phyloP scores from a whole-genome alignment of 2,888 invertebrate species.

The Xylota segnis region DNA sequence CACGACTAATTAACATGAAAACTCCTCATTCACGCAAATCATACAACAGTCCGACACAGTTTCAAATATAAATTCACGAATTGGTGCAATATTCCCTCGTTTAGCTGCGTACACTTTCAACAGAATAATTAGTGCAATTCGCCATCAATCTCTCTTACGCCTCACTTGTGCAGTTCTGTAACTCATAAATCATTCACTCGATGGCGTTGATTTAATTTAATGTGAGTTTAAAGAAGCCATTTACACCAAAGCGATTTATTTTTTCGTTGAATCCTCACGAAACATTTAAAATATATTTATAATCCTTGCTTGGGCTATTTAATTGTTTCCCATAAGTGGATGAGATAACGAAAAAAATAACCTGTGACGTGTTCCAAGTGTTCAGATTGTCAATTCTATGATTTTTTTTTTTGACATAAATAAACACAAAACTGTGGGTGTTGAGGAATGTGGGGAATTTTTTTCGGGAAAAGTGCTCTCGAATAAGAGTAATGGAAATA shows the following conservation, averaged over 20 bases:
- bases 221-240: conserved; percentile 65
- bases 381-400: conserved; percentile 40
- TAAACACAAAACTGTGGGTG: conserved; percentile 43
- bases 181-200: conserved; percentile 71
- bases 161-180: conserved; percentile 16
- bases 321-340: conserved; percentile 11
- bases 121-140: conserved; percentile 67
- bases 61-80: conserved; percentile 9
- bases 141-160: conserved; percentile 54
- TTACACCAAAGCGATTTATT: conserved; percentile 44
- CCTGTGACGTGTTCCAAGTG: conserved; percentile 32
- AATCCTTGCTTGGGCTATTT: conserved; percentile 41
- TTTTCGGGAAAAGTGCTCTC: conserved; percentile 40
- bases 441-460: conserved; percentile 53
- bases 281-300: conserved; percentile 30
- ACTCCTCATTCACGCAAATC: conserved; percentile 22
- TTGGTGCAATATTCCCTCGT: neutral
- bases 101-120: conserved; percentile 65
- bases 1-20: conserved; percentile 56
- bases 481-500: conserved; percentile 51
- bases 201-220: conserved; percentile 59
- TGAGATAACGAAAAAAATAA: conserved; percentile 31
- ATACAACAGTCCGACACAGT: neutral
- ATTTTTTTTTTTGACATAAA: conserved; percentile 52
- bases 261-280: conserved; percentile 3